A percentile compares a stretch with the other conserved stretches of the same genome.
Evolutionary conservation across 2,113 vertebrate genomes (phyloP).

Genomic region (Calcarius ornatus): DNA sequence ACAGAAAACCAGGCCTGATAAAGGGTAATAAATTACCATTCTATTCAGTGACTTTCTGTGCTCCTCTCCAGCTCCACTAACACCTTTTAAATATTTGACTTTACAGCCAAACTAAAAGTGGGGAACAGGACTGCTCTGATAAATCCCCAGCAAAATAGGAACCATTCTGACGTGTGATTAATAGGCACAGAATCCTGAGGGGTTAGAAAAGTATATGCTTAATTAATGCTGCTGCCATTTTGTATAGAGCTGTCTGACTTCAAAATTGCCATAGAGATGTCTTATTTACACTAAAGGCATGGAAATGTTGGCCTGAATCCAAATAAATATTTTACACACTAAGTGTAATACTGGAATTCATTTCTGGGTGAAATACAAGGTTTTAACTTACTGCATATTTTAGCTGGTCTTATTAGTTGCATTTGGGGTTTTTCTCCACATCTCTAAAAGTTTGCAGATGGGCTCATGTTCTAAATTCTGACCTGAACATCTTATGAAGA

Average conservation of each 20-base stretch:
- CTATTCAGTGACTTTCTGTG: background rate
- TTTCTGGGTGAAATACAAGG: background rate
- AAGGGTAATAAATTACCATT: background rate
- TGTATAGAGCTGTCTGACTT: conserved; percentile 34
- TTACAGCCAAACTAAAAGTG: background rate
- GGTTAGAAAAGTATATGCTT: conserved; percentile 24
- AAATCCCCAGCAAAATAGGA: background rate
- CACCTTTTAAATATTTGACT: background rate
- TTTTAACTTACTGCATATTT: background rate
- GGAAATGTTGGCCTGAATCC: conserved; percentile 37
- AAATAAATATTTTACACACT: conserved; percentile 15
- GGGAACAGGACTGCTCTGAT: background rate
- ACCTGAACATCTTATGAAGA: background rate
- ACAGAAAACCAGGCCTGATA: background rate
- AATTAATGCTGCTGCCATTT: conserved; percentile 51
- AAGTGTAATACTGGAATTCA: background rate
- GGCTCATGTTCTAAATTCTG: background rate
- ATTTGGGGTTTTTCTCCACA: background rate
- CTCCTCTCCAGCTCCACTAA: background rate
- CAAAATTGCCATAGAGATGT: conserved; percentile 20
- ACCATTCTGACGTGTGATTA: conserved; percentile 10
- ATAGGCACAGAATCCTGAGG: background rate
- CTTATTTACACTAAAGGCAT: conserved; percentile 39
- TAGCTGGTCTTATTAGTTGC: background rate
- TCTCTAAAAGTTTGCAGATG: background rate